phyloP scores from a whole-genome alignment of 2,888 invertebrate genomes.

The Drosophila mayaguana region DNA sequence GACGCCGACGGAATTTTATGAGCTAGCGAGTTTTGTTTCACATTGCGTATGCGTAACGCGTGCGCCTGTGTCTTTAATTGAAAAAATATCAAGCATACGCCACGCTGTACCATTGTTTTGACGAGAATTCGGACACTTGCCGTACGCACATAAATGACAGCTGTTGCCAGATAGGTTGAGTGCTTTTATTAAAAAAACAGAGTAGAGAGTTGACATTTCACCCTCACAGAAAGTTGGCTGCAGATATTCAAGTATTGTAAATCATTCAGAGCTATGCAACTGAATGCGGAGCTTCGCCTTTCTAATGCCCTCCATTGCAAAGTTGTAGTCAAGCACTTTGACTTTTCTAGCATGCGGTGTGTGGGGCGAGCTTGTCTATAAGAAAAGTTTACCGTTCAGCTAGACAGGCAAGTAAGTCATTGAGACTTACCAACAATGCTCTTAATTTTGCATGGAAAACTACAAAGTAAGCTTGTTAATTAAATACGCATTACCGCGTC shows the following conservation, averaged over 20 bases:
- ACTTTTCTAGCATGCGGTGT: conserved; percentile 35
- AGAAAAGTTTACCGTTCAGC: conserved; percentile 70
- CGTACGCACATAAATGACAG: conserved; percentile 46
- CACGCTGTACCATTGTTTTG: conserved; percentile 45
- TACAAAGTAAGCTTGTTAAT: conserved; percentile 79
- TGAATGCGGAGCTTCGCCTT: conserved; percentile 13
- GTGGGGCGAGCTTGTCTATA: conserved; percentile 40
- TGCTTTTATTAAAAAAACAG: neutral
- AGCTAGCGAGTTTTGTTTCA: conserved; percentile 57
- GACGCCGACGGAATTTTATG: conserved; percentile 67
- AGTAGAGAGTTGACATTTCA: neutral
- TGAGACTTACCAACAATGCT: conserved; percentile 59
- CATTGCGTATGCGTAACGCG: conserved; percentile 75
- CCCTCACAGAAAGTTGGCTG: neutral
- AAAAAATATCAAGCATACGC: conserved; percentile 67
- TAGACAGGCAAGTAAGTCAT: conserved; percentile 61
- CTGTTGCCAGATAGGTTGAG: conserved; percentile 33
- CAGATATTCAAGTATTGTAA: conserved; percentile 9
- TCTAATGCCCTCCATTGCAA: conserved; percentile 15
- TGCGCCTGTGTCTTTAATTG: conserved; percentile 68
- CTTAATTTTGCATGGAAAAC: conserved; percentile 72
- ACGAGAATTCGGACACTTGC: conserved; percentile 34
- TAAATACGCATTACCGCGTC: conserved; percentile 79
- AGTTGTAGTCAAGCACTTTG: conserved; percentile 30
- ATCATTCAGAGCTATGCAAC: conserved; percentile 13